These are phyloP conservation scores for Odontomachus brunneus DNA, from an alignment of 1,140 invertebrate species.

Conservation along the genomic window DNA sequence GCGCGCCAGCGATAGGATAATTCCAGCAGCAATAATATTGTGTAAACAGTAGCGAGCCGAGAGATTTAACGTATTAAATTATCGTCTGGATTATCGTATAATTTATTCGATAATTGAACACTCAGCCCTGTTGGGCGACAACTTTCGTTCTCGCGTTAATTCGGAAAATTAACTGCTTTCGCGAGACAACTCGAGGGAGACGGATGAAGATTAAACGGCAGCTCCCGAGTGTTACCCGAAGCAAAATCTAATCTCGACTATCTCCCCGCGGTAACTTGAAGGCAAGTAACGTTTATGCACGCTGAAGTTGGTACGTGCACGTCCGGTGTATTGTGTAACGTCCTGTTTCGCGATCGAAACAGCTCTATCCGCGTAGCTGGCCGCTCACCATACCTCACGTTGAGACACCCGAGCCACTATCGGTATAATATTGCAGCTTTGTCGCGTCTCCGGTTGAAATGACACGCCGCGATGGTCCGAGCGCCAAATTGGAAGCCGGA, in stretches of 20 bases:
- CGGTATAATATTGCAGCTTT: conserved; percentile 61
- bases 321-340: conserved; percentile 7
- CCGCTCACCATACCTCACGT: conserved; percentile 1
- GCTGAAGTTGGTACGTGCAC: background rate
- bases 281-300: background rate
- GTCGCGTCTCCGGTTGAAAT: conserved; percentile 59
- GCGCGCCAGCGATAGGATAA: conserved; percentile 11
- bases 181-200: background rate
- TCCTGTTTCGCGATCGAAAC: conserved; percentile 5
- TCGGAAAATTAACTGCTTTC: background rate
- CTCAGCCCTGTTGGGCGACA: background rate
- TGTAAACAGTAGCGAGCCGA: background rate
- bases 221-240: background rate
- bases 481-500: conserved; percentile 69
- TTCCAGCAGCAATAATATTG: conserved; percentile 11
- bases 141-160: background rate
- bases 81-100: background rate
- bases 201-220: conserved; percentile 5
- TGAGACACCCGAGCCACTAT: conserved; percentile 19
- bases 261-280: background rate
- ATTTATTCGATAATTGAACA: conserved; percentile 4
- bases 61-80: conserved; percentile 9
- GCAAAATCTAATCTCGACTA: background rate
- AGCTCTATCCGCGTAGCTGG: conserved; percentile 15
- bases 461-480: conserved; percentile 36